Evolutionary conservation across 2,888 invertebrate species (phyloP).

Genomic region (Sisyra nigra): DNA sequence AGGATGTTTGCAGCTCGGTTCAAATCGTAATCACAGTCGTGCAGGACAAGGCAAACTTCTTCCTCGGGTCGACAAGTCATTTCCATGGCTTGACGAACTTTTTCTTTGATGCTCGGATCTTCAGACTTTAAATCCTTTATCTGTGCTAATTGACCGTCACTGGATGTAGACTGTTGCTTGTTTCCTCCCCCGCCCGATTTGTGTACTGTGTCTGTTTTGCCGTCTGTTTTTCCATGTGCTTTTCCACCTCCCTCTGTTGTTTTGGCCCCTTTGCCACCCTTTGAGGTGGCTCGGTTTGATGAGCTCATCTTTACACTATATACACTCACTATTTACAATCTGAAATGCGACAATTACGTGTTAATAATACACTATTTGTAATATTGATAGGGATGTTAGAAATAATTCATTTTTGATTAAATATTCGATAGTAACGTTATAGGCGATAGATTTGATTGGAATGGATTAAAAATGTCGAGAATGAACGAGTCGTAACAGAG

Average conservation of each 20-base stretch:
- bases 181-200: slow-evolving; percentile 12
- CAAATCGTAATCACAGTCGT: slow-evolving; percentile 84
- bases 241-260: slow-evolving; percentile 19
- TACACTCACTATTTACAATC: slow-evolving; percentile 71
- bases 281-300: slow-evolving; percentile 48
- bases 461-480: neutral
- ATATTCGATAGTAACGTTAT: neutral
- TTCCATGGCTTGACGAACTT: slow-evolving; percentile 75
- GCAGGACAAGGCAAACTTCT: slow-evolving; percentile 80
- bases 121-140: slow-evolving; percentile 25
- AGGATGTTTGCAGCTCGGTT: slow-evolving; percentile 68
- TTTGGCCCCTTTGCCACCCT: slow-evolving; percentile 34
- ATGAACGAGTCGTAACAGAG: too few species aligned
- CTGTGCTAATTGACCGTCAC: slow-evolving; percentile 11
- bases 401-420: too few species aligned
- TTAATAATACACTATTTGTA: too few species aligned
- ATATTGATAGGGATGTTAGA: slow-evolving; percentile 1
- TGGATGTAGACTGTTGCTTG: slow-evolving; percentile 20
- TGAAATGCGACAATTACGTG: slow-evolving; percentile 29
- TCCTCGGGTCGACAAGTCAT: slow-evolving; percentile 81
- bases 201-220: slow-evolving; percentile 24
- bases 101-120: slow-evolving; percentile 41
- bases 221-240: slow-evolving; percentile 24
- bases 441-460: neutral
- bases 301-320: slow-evolving; percentile 62